Conservation (phyloP, 1,140 invertebrate species). For the Agrypnia vestita region DNA sequence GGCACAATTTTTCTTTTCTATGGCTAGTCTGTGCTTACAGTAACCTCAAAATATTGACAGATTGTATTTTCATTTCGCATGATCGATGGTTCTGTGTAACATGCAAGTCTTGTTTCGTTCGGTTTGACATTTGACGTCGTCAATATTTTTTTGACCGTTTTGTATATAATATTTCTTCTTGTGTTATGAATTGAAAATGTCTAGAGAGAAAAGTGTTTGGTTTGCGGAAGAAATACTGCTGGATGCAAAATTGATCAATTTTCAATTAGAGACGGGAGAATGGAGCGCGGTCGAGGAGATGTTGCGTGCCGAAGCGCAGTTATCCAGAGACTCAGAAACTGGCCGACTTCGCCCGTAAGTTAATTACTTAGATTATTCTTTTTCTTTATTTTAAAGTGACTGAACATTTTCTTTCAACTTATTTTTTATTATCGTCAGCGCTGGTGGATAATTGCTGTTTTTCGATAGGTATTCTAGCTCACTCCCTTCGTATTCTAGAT, state of each 20-base stretch:
- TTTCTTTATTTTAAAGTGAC: too few relatives aligned
- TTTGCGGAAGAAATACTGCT: slow-evolving; percentile 72
- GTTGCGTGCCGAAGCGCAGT: slow-evolving; percentile 70
- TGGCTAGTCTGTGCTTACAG: too few relatives aligned
- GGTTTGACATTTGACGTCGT: slow-evolving; percentile 5
- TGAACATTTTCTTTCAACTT: too few relatives aligned
- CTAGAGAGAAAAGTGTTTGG: slow-evolving; percentile 72
- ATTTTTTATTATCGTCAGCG: too few relatives aligned
- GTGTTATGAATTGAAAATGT: slow-evolving; percentile 63
- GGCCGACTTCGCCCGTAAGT: slow-evolving; percentile 70
- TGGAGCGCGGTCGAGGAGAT: slow-evolving; percentile 72
- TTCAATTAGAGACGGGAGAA: slow-evolving; percentile 71
- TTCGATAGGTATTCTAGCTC: too few relatives aligned
- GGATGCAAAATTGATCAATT: slow-evolving; percentile 72
- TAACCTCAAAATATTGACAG: too few relatives aligned
- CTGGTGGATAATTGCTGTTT: too few relatives aligned
- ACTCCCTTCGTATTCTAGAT: too few relatives aligned
- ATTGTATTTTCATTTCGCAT: too few relatives aligned
- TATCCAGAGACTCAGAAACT: slow-evolving; percentile 71
- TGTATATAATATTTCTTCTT: background rate
- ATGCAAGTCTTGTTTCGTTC: too few relatives aligned
- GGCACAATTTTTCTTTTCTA: too few relatives aligned
- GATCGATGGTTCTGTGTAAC: too few relatives aligned
- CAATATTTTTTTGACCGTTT: background rate
- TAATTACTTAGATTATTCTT: background rate